Evolutionary conservation across 2,113 vertebrate species (phyloP).

Genomic region (Ovibos moschatus): DNA sequence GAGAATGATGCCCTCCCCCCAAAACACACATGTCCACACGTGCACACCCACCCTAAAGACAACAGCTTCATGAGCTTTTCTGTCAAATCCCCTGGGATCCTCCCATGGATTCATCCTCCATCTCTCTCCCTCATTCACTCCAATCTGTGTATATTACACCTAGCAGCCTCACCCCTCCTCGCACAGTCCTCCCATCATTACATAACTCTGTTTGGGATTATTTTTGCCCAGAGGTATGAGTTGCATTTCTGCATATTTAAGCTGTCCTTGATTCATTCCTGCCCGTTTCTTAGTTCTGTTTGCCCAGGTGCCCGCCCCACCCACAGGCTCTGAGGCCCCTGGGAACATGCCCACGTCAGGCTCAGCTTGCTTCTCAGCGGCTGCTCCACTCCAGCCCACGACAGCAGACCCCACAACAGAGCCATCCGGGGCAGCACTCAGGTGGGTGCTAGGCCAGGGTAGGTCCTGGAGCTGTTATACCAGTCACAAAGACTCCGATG

Average conservation of each 20-base stretch:
- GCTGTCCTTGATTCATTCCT: conserved; percentile 74
- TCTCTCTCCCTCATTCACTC: not conserved
- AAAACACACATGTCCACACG: not conserved
- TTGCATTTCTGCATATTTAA: conserved; percentile 75
- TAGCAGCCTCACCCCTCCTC: not conserved
- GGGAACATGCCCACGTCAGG: conserved; percentile 35
- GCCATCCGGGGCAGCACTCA: not conserved
- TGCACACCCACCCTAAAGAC: not conserved
- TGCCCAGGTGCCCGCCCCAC: conserved; percentile 58
- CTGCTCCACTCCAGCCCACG: not conserved
- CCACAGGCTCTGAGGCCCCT: conserved; percentile 63
- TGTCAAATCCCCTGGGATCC: not conserved
- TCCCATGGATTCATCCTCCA: not conserved
- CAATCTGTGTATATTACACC: not conserved
- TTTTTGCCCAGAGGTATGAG: conserved; percentile 80
- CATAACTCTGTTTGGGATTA: conserved; percentile 76
- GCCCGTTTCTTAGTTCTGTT: conserved; percentile 61
- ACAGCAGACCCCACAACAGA: not conserved
- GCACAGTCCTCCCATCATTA: conserved; percentile 66
- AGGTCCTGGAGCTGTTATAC: not conserved
- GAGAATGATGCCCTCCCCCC: not conserved
- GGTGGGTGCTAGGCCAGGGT: not conserved
- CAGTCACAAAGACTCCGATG: not conserved
- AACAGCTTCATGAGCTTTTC: not conserved
- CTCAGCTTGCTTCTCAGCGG: conserved; percentile 43